Base-by-base conservation (phyloP, 2,113 vertebrate species). In the Cryptomyrus ogoouensis region DNA sequence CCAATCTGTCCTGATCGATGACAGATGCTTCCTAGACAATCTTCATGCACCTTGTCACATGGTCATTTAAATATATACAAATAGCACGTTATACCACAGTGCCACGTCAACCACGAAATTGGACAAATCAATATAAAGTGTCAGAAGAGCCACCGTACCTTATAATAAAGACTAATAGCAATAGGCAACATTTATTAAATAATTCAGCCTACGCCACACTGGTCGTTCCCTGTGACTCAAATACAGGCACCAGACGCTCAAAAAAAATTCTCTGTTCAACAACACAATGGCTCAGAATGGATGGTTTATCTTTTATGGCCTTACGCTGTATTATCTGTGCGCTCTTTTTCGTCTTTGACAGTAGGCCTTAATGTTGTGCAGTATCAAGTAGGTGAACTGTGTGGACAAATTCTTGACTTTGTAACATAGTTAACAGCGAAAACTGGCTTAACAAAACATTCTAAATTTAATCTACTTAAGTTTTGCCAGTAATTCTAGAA, bases 1-100 rank as follows among this genome's bases (percentile, higher is more conserved):
- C 91, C 80, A 88, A 87, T 92, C 92, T 89, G 66, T 88, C 88
- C 92, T 92, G 94, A 92, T 92, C 93, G 92, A 94, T 94, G 93
- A 91, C 84, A 92, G 92, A 93, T 93, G 85, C 93, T 92, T 92
- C 88, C 93, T 15, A 90, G 86, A 90, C 89, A 42, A 86, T 89
- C 90, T 92, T 94, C 88, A 92, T 91, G 86, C 89, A 92, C 93
- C 87, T 91, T 88, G 92, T 91, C 86, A 93, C 90, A 90, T 85
- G 90, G 87, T 88, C 47, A 15, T 91, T 89, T 42, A 58, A 91
- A 89, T 90, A 84, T 90, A 84, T 31, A 83, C 53, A 86, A 90
- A 89, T 90, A 90, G 56, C 90, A 86, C 44, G 49, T 66, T 88
- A 80, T 35, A 56, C 50, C 49, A 62, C 62, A 80, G 89, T 91